Evolutionary conservation across 2,113 vertebrate genomes (phyloP).

Genomic region (Caranx melampygus): DNA sequence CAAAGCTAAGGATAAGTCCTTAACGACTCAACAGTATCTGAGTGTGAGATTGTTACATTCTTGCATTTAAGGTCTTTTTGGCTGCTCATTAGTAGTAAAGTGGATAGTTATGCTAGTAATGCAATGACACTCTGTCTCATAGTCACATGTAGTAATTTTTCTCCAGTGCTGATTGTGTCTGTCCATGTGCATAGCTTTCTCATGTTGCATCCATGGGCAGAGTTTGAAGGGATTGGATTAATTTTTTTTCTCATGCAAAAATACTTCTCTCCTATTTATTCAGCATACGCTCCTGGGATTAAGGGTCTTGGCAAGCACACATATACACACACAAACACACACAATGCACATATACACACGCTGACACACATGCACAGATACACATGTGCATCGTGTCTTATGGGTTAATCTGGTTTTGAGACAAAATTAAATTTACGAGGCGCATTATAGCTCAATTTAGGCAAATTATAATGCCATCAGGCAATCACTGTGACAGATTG

Average conservation of each 20-base stretch:
- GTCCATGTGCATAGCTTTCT: constrained; percentile 35
- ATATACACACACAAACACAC: constrained; percentile 44
- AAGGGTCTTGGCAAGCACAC: constrained; percentile 63
- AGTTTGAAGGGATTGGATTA: constrained; percentile 56
- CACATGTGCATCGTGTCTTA: constrained; percentile 57
- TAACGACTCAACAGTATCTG: background rate
- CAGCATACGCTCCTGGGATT: constrained; percentile 70
- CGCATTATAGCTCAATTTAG: constrained; percentile 74
- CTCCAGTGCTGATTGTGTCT: constrained; percentile 5
- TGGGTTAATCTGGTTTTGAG: constrained; percentile 76
- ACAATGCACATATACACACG: constrained; percentile 21
- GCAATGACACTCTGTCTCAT: constrained; percentile 10
- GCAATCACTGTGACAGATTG: constrained; percentile 75
- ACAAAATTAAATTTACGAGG: constrained; percentile 73
- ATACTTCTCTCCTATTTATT: constrained; percentile 56
- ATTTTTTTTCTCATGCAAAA: constrained; percentile 39
- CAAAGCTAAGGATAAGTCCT: background rate
- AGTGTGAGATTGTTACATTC: background rate
- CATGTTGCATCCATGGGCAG: constrained; percentile 42
- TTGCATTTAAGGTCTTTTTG: background rate
- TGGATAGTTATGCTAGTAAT: background rate
- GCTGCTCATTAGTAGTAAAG: background rate
- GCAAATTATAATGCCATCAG: constrained; percentile 70
- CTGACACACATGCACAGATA: constrained; percentile 29
- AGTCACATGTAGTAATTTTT: constrained; percentile 11